phyloP scores from a whole-genome alignment of 2,113 vertebrate genomes.

The Rhabdornis inornatus region DNA sequence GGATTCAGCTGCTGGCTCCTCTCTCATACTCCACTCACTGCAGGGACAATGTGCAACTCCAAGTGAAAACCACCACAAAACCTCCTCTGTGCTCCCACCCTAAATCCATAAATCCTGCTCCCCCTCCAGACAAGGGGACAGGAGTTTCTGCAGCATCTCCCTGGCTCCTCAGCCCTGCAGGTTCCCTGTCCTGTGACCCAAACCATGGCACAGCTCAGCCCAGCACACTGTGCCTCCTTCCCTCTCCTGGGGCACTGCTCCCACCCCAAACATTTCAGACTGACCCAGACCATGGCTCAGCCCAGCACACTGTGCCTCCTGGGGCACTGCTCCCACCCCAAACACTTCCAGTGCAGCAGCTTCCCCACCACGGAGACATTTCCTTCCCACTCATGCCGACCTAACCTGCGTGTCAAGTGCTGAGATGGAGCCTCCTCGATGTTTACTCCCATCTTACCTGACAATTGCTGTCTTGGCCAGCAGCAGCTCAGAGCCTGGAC shows the following conservation, averaged over 20 bases:
- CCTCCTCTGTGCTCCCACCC: not conserved
- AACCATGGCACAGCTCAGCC: too few species aligned
- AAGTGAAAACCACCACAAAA: not conserved
- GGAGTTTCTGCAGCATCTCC: not conserved
- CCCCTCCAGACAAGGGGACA: too few species aligned
- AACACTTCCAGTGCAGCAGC: not conserved
- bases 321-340: rapidly evolving
- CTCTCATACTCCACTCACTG: not conserved
- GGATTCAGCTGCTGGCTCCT: not conserved
- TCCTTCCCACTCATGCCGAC: not conserved
- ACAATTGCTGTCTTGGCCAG: not conserved
- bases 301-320: rapidly evolving
- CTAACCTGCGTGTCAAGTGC: not conserved
- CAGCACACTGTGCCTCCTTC: too few species aligned
- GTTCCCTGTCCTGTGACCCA: rapidly evolving
- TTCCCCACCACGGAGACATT: not conserved
- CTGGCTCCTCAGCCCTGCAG: not conserved
- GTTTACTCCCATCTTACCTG: not conserved
- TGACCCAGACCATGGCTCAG: not conserved
- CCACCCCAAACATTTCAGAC: not conserved
- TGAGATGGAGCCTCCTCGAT: not conserved
- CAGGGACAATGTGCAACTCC: not conserved
- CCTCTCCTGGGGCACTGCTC: rapidly evolving
- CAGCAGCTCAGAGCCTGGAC: not conserved
- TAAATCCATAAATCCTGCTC: not conserved